Evolutionary conservation across 2,113 vertebrate genomes (phyloP), one percentile per base, ranked within the genome.

Genomic region (Solenodon paradoxus): DNA sequence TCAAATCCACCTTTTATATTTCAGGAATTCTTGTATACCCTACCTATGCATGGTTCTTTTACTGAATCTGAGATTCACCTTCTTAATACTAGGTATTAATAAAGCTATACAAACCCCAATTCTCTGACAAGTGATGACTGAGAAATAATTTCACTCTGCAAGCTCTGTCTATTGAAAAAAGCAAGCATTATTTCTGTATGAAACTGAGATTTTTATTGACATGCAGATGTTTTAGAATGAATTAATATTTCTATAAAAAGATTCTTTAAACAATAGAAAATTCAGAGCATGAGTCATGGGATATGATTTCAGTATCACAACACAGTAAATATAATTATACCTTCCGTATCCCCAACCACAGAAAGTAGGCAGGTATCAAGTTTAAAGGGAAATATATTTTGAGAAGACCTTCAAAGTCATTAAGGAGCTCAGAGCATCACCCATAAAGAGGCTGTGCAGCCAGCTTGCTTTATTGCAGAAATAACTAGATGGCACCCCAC

Each of bases 131-230:
- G 66, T 84, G 45, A 66, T 71, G 49, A 47, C 30, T 42, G 12
- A 81, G 51, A 92, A 66, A 45, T 11, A 71, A 63, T 88, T 59
- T 94, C 64, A 64, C 28, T 49, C 22, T 89, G 35, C 49, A 81
- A 66, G 4, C 32, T 68, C 28, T 82, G 24, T 49, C n/a, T 85
- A 24, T 28, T 55, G 35, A 28, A 71, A 74, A 84, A 30, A 84
- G 19, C 28, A 45, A 32, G 13, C 2, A 38, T 24, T 32, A 55
- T 49, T 53, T 0, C 4, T 90, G 8, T 98, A 98, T 96, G 97
- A 98, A 98, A 98, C 83, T 93, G 90, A 97, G 96, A 96, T 95
- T 96, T 98, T 98, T 98, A 98, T 55, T 98, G 94, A 98, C 97
- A 96, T 98, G 97, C 95, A 98, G 87, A 97, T 97, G 96, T 98